Evolutionary conservation across 1,140 invertebrate species (phyloP), one percentile per base, ranked within the genome.

Genomic region (Ctenoplectra terminalis): DNA sequence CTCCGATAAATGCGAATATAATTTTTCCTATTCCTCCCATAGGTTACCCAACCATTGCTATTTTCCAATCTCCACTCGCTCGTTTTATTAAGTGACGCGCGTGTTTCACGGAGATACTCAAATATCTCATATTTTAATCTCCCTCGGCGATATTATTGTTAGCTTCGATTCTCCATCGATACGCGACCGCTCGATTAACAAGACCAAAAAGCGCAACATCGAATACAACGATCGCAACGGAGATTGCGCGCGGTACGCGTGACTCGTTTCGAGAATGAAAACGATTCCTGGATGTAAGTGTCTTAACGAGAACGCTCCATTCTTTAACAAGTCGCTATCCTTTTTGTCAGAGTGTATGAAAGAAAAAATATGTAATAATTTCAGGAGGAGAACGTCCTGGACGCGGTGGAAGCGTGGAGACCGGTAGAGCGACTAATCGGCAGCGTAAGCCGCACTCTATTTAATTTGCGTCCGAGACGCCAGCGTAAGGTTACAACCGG

Each of bases 381-480:
- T 29, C 26, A 48, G 29, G 20, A 23, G 46, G 17, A 29, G 8
- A 37, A 61, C 11, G 31, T n/a, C n/a, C n/a, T n/a, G n/a, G n/a
- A n/a, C n/a, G n/a, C n/a, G n/a, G n/a, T n/a, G n/a, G n/a, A 17
- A 8, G 31, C n/a, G 7, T 40, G 9, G n/a, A 37, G 6, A 23
- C 40, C 37, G n/a, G 20, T 23, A 67, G 67, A 40, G 54, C 58
- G 46, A 72, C 60, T 87, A 87, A 87, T 87, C 85, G 86, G 71
- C 69, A 50, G 76, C 82, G 77, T 77, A 84, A 70, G 46, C 75
- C 69, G 82, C 78, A 54, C 71, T 75, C 84, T 90, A 90, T 90
- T 90, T 90, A 90, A 90, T 90, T 90, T 88, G 86, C 84, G 88
- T 74, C 66, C 78, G 72, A 74, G 77, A 75, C 73, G 74, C 50